Evolutionary conservation across 1,140 invertebrate species (phyloP).

Genomic region (Panagrolaimus sp.): DNA sequence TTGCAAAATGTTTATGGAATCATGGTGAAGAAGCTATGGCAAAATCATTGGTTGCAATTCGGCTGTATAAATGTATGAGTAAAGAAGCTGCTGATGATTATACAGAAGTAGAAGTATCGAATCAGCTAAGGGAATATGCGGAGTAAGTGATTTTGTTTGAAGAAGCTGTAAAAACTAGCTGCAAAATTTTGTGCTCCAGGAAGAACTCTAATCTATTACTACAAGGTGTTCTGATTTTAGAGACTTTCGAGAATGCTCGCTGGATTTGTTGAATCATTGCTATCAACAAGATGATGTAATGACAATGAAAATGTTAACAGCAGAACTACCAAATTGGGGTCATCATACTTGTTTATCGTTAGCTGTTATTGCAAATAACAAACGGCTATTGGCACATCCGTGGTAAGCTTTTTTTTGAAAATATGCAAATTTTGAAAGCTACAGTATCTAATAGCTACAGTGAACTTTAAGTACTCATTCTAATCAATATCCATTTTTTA

Average conservation of each 20-base stretch:
- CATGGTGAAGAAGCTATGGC: slow-evolving; percentile 83
- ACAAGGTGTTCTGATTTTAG: too few species aligned
- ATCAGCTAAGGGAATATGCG: slow-evolving; percentile 66
- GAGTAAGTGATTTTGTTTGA: slow-evolving; percentile 58
- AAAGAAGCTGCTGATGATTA: slow-evolving; percentile 89
- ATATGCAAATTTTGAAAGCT: too few species aligned
- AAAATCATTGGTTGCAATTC: slow-evolving; percentile 79
- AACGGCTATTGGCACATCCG: slow-evolving; percentile 83
- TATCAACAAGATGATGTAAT: slow-evolving; percentile 91
- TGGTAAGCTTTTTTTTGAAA: slow-evolving; percentile 58
- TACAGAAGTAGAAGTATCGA: slow-evolving; percentile 87
- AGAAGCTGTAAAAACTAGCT: too few species aligned
- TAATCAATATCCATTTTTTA: slow-evolving; percentile 20
- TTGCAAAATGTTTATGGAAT: slow-evolving; percentile 47
- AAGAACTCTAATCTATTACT: too few species aligned
- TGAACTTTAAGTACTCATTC: too few species aligned
- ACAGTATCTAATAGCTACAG: too few species aligned
- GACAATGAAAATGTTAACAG: slow-evolving; percentile 85
- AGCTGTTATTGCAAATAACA: slow-evolving; percentile 74
- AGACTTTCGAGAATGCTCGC: slow-evolving; percentile 65
- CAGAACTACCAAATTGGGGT: slow-evolving; percentile 91
- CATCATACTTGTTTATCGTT: slow-evolving; percentile 85
- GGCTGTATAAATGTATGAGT: slow-evolving; percentile 93
- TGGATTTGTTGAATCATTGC: slow-evolving; percentile 87
- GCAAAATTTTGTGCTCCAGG: too few species aligned